Conservation (phyloP, 2,797 vertebrate genomes). For the Triplophysa yarkandensis region DNA sequence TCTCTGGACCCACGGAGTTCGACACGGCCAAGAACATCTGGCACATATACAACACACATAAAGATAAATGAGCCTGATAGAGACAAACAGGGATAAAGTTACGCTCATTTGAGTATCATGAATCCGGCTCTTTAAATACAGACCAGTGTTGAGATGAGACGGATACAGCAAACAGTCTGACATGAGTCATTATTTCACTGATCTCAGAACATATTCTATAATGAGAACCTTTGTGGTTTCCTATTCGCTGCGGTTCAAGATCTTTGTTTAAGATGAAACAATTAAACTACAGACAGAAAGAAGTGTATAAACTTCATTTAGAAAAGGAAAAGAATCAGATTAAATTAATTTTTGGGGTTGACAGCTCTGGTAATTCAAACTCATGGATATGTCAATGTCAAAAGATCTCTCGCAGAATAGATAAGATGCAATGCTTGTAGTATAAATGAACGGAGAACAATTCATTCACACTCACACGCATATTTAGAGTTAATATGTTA, state of each 20-base stretch:
- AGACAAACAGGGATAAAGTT: conserved; percentile 27
- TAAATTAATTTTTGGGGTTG: conserved; percentile 46
- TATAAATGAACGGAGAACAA: neutral
- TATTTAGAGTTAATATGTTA: no score
- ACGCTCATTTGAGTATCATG: conserved; percentile 34
- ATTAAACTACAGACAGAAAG: conserved; percentile 11
- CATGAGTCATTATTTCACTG: conserved; percentile 27
- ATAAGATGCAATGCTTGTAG: conserved; percentile 8
- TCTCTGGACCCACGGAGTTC: conserved; percentile 75
- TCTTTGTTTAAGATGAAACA: conserved; percentile 31
- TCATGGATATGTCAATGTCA: neutral
- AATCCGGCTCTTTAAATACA: conserved; percentile 28
- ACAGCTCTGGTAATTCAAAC: conserved; percentile 36
- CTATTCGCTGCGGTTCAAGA: conserved; percentile 2
- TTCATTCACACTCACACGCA: neutral
- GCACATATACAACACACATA: conserved; percentile 33
- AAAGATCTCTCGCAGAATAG: conserved; percentile 2
- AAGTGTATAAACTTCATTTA: conserved; percentile 13
- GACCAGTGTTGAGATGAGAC: conserved; percentile 22
- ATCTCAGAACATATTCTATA: conserved; percentile 26
- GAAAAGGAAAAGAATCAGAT: conserved; percentile 35
- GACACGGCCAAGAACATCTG: conserved; percentile 93
- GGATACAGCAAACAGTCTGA: conserved; percentile 12
- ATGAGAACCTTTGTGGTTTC: conserved; percentile 17
- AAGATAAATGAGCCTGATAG: conserved; percentile 29